Evolutionary conservation across 1,140 invertebrate genomes (phyloP).

Genomic region (Andrena cerasifolii): DNA sequence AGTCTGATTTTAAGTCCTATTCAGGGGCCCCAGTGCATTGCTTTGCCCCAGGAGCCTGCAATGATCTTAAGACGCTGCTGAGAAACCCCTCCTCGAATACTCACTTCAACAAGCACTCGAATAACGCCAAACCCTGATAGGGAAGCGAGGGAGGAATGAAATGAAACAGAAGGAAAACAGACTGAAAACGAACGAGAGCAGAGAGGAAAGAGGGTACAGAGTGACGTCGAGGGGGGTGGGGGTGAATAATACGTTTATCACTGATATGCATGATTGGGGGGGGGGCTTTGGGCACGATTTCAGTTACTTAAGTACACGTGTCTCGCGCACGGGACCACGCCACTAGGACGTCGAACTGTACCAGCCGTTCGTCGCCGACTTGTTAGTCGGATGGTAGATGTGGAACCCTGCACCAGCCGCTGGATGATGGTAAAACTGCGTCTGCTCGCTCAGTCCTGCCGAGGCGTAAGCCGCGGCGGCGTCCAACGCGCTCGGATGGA

Average conservation of each 20-base stretch:
- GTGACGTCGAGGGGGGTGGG: conserved; percentile 45
- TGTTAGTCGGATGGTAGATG: conserved; percentile 91
- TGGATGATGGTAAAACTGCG: conserved; percentile 91
- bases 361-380: conserved; percentile 83
- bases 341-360: conserved; percentile 81
- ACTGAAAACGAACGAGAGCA: not conserved
- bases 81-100: no score
- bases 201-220: not conserved
- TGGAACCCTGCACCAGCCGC: conserved; percentile 91
- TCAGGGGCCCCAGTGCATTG: no score
- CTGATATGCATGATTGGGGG: conserved; percentile 63
- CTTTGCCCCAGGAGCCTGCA: no score
- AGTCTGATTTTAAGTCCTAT: no score
- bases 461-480: conserved; percentile 83
- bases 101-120: no score
- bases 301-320: conserved; percentile 76
- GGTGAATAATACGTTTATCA: conserved; percentile 55
- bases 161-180: not conserved
- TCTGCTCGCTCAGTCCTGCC: conserved; percentile 86
- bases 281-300: conserved; percentile 63
- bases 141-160: no score
- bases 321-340: conserved; percentile 58
- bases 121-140: no score
- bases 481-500: conserved; percentile 84
- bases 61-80: no score